Conservation (phyloP, 2,113 vertebrate species). For the Dasyurus viverrinus region DNA sequence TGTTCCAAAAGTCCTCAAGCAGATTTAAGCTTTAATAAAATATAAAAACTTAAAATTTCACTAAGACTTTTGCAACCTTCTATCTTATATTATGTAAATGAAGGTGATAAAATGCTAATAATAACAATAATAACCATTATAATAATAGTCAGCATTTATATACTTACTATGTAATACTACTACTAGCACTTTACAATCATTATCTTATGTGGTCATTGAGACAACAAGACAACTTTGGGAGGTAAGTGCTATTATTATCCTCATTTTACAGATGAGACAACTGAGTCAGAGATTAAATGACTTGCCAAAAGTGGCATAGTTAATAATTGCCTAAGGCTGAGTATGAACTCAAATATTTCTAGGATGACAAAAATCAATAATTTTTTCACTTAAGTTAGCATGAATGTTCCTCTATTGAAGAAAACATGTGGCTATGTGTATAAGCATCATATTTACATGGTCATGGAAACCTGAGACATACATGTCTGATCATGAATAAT, state of each 20-base stretch:
- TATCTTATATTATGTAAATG: not conserved
- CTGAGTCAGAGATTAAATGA: not conserved
- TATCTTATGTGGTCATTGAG: not conserved
- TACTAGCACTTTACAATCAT: not conserved
- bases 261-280: not conserved
- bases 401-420: not conserved
- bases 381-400: not conserved
- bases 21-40: not conserved
- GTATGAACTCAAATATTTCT: not conserved
- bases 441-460: not conserved
- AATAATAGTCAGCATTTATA: not conserved
- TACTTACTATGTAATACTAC: not conserved
- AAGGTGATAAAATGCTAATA: not conserved
- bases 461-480: not conserved
- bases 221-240: no score
- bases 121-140: no score
- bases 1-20: not conserved
- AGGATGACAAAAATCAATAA: not conserved
- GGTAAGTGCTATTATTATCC: not conserved
- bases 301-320: not conserved
- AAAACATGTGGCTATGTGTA: not conserved
- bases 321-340: not conserved
- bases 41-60: not conserved
- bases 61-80: not conserved
- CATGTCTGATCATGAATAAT: slow-evolving; percentile 7